phyloP scores from a whole-genome alignment of 2,113 vertebrate species.

The Balaeniceps rex region DNA sequence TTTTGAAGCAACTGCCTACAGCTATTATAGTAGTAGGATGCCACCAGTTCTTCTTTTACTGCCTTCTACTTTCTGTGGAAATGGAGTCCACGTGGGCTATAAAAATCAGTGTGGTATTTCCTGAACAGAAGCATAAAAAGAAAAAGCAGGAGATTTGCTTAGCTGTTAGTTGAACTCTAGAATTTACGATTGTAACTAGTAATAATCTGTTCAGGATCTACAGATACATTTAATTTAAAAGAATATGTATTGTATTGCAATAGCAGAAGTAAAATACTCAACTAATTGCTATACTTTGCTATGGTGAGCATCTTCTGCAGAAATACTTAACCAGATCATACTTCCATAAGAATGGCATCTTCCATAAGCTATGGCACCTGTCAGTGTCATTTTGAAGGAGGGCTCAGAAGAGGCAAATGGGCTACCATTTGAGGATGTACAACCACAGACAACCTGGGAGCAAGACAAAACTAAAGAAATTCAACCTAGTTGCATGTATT shows the following conservation, averaged over 20 bases:
- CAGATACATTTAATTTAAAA: not conserved
- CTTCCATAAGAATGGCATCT: fast-evolving
- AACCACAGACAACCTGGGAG: not conserved
- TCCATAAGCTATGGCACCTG: not conserved
- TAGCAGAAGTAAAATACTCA: not conserved
- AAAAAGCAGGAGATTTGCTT: not conserved
- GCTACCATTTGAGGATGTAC: not conserved
- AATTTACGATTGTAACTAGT: not conserved
- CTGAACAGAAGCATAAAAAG: not conserved
- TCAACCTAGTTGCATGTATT: not conserved
- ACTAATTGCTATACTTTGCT: not conserved
- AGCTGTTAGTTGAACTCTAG: not conserved
- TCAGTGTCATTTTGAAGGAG: not conserved
- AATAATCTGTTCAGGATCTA: not conserved
- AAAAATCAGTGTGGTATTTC: not conserved
- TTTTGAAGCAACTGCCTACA: not conserved
- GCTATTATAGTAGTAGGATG: not conserved
- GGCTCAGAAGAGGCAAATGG: not conserved
- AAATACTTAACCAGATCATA: not conserved
- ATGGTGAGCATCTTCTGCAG: not conserved
- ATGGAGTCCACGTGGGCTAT: not conserved
- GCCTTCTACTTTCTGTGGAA: not conserved
- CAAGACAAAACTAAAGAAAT: not conserved
- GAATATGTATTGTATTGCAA: not conserved
- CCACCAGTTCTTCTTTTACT: not conserved